Evolutionary conservation across 2,113 vertebrate species (phyloP).

Genomic region (Paradoxurus hermaphroditus): DNA sequence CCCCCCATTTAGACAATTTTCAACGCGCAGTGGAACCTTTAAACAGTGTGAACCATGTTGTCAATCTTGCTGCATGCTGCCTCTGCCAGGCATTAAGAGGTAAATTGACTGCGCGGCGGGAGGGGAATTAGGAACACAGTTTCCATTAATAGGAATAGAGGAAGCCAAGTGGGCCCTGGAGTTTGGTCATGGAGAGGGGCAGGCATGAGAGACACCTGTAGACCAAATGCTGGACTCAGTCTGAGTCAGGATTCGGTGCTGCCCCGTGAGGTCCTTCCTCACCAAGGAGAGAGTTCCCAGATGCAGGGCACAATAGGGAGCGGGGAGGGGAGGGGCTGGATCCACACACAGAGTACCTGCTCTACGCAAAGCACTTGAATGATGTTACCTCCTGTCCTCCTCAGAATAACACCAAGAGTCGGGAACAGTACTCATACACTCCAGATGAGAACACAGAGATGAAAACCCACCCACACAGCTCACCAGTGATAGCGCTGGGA

Average conservation of each 20-base stretch:
- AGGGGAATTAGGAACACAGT: slow-evolving; percentile 47
- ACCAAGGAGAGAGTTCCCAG: not conserved
- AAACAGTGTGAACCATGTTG: slow-evolving; percentile 70
- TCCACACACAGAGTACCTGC: not conserved
- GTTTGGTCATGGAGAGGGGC: not conserved
- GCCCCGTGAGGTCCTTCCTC: not conserved
- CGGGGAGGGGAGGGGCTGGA: not conserved
- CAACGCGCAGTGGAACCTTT: slow-evolving; percentile 64
- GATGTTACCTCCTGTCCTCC: not conserved
- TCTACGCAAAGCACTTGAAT: not conserved
- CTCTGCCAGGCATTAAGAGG: slow-evolving; percentile 55
- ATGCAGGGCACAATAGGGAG: fast-evolving
- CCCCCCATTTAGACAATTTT: slow-evolving; percentile 69
- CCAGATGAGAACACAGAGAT: not conserved
- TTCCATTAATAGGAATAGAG: slow-evolving; percentile 56
- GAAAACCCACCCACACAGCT: not conserved
- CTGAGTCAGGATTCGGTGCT: not conserved
- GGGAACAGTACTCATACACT: not conserved
- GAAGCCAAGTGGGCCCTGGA: not conserved
- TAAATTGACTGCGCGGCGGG: slow-evolving; percentile 48
- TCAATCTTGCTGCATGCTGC: slow-evolving; percentile 48
- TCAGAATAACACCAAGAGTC: not conserved
- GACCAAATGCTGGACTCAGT: not conserved
- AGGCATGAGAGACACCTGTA: not conserved
- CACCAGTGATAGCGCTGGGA: not conserved